Conservation (phyloP, 2,888 invertebrate genomes). For the Electrophaes corylata region DNA sequence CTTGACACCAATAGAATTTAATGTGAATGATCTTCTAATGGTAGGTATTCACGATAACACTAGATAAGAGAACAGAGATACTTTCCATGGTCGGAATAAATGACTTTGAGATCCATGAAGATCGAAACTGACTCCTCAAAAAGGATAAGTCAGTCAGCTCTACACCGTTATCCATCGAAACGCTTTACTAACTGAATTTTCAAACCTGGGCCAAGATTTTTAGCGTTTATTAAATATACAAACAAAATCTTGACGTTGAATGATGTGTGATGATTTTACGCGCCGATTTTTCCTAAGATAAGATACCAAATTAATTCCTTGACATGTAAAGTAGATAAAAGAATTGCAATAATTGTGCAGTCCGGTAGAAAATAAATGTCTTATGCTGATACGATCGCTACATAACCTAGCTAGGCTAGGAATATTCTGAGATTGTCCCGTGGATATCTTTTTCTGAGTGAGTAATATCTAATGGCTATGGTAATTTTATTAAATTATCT, state of each 20-base stretch:
- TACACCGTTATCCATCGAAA: conserved; percentile 17
- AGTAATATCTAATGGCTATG: too few species aligned
- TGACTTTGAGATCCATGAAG: conserved; percentile 2
- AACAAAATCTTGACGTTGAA: conserved; percentile 37
- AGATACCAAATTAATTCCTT: conserved; percentile 29
- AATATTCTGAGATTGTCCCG: too few species aligned
- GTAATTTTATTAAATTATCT: too few species aligned
- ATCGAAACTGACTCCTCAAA: conserved; percentile 21
- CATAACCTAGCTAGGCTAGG: neutral
- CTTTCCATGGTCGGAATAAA: conserved; percentile 27
- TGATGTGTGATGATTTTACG: conserved; percentile 37
- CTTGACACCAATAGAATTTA: neutral
- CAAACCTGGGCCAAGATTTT: conserved; percentile 11
- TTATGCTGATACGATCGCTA: neutral
- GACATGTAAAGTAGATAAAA: conserved; percentile 6
- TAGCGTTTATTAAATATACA: conserved; percentile 19
- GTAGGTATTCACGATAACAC: conserved; percentile 1
- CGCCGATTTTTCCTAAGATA: conserved; percentile 32
- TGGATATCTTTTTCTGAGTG: too few species aligned
- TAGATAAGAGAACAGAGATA: conserved; percentile 1
- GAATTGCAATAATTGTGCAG: conserved; percentile 26
- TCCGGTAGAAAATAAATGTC: neutral
- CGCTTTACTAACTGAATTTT: conserved; percentile 22
- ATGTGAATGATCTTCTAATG: conserved; percentile 5
- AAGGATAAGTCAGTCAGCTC: conserved; percentile 20